Conservation (phyloP, 2,888 invertebrate genomes). For the Silvanus unidentatus region DNA sequence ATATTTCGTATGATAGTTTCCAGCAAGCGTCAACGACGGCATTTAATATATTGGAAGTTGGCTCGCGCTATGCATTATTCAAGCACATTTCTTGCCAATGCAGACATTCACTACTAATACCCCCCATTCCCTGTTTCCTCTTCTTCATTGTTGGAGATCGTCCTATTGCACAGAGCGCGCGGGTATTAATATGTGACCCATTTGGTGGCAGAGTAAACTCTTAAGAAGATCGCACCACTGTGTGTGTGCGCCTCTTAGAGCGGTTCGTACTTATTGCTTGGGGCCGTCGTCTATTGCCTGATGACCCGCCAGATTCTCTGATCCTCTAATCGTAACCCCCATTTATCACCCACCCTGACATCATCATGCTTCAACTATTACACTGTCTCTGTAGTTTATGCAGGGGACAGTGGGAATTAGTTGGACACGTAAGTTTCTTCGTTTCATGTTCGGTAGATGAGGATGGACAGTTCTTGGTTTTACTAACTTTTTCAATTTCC, state of each 20-base stretch:
- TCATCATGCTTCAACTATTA: too few relatives aligned
- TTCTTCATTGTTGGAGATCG: neutral
- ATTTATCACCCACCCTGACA: conserved; percentile 1
- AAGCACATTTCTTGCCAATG: conserved; percentile 13
- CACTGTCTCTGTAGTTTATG: too few relatives aligned
- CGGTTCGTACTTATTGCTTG: too few relatives aligned
- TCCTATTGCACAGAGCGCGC: neutral
- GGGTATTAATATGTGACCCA: conserved; percentile 19
- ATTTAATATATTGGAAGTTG: conserved; percentile 29
- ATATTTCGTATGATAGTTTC: too few relatives aligned
- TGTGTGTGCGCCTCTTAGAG: neutral
- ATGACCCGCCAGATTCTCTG: conserved; percentile 3
- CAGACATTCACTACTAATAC: conserved; percentile 15
- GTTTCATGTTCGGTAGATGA: too few relatives aligned
- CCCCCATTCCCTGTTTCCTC: conserved; percentile 13
- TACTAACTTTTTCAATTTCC: too few relatives aligned
- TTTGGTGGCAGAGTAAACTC: conserved; percentile 8
- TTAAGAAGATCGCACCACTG: neutral
- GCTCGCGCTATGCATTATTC: conserved; percentile 31
- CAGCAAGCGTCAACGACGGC: conserved; percentile 20
- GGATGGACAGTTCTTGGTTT: too few relatives aligned
- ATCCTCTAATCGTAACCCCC: conserved; percentile 6
- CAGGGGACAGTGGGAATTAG: too few relatives aligned
- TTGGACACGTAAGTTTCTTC: too few relatives aligned
- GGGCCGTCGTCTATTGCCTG: too few relatives aligned